Evolutionary conservation across 1,140 invertebrate species (phyloP).

Genomic region (Palaemon carinicauda): DNA sequence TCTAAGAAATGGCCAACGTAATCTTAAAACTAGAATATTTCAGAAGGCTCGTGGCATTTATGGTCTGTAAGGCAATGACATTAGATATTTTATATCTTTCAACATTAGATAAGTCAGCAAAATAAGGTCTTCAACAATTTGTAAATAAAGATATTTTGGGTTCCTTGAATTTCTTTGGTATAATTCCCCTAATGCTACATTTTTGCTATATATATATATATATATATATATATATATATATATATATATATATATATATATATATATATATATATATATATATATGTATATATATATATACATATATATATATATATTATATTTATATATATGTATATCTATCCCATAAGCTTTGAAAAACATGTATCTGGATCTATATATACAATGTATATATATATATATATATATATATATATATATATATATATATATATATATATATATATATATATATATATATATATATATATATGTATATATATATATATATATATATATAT

Average conservation of each 20-base stretch:
- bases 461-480: not conserved
- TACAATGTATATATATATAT: not conserved
- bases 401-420: not conserved
- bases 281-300: not conserved
- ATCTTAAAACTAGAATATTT: too few relatives aligned
- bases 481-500: too few relatives aligned
- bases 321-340: not conserved
- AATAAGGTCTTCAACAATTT: too few relatives aligned
- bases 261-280: not conserved
- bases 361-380: not conserved
- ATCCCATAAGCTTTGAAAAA: too few relatives aligned
- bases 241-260: not conserved
- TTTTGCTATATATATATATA: not conserved
- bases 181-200: not conserved
- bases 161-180: not conserved
- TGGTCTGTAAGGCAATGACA: too few relatives aligned
- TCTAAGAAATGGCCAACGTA: too few relatives aligned
- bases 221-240: not conserved
- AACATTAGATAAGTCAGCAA: too few relatives aligned
- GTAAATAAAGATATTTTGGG: not conserved
- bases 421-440: not conserved
- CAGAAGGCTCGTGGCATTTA: too few relatives aligned
- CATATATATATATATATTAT: not conserved
- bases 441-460: not conserved
- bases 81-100: too few relatives aligned